A percentile compares a stretch with the other conserved stretches of the same genome.
Evolutionary conservation across 2,888 invertebrate genomes (phyloP).

Genomic region (Drosophila nr. fundita): DNA sequence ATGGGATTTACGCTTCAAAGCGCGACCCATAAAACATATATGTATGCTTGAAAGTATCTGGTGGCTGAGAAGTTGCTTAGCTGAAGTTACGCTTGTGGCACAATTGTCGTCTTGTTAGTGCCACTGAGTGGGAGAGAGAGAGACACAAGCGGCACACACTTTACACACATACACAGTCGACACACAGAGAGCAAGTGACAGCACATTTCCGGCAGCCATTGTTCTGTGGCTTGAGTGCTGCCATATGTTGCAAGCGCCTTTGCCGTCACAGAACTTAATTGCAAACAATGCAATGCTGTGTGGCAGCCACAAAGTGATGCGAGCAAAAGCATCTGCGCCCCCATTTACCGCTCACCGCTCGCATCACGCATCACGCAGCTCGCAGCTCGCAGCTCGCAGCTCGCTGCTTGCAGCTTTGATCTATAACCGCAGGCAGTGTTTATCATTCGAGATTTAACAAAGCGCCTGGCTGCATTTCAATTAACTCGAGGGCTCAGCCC

Average conservation of each 20-base stretch:
- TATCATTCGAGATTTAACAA: constrained; percentile 56
- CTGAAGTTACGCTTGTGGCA: constrained; percentile 26
- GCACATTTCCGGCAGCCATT: constrained; percentile 68
- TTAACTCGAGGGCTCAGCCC: constrained; percentile 60
- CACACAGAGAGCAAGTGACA: constrained; percentile 39
- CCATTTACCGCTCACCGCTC: not conserved
- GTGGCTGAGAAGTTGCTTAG: constrained; percentile 6
- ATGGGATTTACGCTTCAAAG: constrained; percentile 62
- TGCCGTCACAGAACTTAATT: constrained; percentile 70
- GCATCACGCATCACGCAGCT: not conserved
- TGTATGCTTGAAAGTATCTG: constrained; percentile 9
- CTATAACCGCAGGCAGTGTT: constrained; percentile 34
- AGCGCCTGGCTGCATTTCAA: constrained; percentile 66
- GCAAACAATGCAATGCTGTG: constrained; percentile 61
- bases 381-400: not conserved
- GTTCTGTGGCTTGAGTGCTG: constrained; percentile 67
- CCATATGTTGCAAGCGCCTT: constrained; percentile 61
- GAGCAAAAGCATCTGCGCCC: constrained; percentile 30
- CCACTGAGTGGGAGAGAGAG: not conserved
- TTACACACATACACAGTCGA: constrained; percentile 3
- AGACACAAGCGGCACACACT: not conserved
- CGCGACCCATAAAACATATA: constrained; percentile 16
- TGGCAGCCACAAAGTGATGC: constrained; percentile 43
- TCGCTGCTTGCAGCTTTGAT: constrained; percentile 30
- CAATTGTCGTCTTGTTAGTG: constrained; percentile 18